Evolutionary conservation across 2,888 invertebrate species (phyloP).

Genomic region (Strigamia maritima): DNA sequence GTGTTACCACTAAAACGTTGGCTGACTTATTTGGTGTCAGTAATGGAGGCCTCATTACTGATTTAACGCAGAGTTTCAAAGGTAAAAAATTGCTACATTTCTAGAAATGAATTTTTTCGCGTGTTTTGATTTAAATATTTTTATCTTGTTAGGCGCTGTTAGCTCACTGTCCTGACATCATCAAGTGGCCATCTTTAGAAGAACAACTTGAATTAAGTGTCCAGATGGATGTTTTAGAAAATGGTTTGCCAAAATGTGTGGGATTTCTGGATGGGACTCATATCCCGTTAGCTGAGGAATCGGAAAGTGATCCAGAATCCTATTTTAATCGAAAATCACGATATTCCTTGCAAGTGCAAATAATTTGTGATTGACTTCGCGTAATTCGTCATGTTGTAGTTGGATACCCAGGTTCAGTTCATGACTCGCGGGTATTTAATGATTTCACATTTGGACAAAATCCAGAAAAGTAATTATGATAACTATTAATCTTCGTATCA

Average conservation of each 20-base stretch:
- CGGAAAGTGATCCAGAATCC: neutral
- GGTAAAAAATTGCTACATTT: too few species aligned
- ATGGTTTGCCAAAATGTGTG: neutral
- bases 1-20: too few species aligned
- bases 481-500: neutral
- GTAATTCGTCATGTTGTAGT: neutral
- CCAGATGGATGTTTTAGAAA: neutral
- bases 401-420: neutral
- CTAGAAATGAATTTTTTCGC: too few species aligned
- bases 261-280: neutral
- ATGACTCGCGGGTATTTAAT: neutral
- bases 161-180: too few species aligned
- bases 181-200: neutral
- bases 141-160: too few species aligned
- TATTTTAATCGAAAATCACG: neutral
- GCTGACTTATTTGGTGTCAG: too few species aligned
- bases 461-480: neutral
- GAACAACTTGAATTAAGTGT: neutral
- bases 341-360: neutral
- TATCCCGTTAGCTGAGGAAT: neutral
- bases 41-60: too few species aligned
- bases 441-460: neutral
- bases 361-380: neutral
- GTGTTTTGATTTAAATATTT: too few species aligned
- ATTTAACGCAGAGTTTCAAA: too few species aligned